These are phyloP conservation scores for Parnassius apollo DNA, from an alignment of 2,888 invertebrate genomes.

Conservation along the genomic window DNA sequence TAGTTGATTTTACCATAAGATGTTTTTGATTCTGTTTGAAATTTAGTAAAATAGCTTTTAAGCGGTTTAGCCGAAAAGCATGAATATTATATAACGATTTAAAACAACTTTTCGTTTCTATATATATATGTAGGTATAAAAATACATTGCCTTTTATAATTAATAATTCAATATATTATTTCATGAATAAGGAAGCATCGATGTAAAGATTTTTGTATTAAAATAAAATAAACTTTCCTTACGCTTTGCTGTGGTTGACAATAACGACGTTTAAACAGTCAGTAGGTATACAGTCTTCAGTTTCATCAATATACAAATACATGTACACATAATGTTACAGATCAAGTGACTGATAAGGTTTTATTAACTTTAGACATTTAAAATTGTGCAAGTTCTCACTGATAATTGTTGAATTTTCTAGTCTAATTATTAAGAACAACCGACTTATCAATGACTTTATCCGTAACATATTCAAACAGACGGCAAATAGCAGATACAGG, in stretches of 20 bases:
- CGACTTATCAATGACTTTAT: not conserved
- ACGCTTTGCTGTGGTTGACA: constrained; percentile 14
- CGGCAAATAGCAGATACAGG: constrained; percentile 55
- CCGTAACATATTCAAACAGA: constrained; percentile 39
- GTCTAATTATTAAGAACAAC: too few relatives aligned
- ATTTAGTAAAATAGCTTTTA: too few relatives aligned
- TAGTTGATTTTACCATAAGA: too few relatives aligned
- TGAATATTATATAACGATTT: too few relatives aligned
- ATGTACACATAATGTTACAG: constrained; percentile 6
- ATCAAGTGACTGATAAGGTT: constrained; percentile 2
- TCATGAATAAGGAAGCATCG: not conserved
- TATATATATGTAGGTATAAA: too few relatives aligned
- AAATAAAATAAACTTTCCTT: constrained; percentile 10
- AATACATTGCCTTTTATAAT: too few relatives aligned
- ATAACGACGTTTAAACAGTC: constrained; percentile 23
- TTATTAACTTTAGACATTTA: constrained; percentile 8
- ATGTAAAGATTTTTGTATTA: not conserved
- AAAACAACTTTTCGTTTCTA: too few relatives aligned
- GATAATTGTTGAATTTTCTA: too few relatives aligned
- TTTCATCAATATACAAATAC: constrained; percentile 46
- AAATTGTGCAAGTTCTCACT: too few relatives aligned
- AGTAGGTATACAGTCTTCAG: constrained; percentile 55
- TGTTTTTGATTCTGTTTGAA: too few relatives aligned
- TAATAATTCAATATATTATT: too few relatives aligned
- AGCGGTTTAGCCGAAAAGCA: too few relatives aligned